Evolutionary conservation across 2,888 invertebrate species (phyloP), one percentile per base, ranked within the genome.

Genomic region (Enchytraeus crypticus): DNA sequence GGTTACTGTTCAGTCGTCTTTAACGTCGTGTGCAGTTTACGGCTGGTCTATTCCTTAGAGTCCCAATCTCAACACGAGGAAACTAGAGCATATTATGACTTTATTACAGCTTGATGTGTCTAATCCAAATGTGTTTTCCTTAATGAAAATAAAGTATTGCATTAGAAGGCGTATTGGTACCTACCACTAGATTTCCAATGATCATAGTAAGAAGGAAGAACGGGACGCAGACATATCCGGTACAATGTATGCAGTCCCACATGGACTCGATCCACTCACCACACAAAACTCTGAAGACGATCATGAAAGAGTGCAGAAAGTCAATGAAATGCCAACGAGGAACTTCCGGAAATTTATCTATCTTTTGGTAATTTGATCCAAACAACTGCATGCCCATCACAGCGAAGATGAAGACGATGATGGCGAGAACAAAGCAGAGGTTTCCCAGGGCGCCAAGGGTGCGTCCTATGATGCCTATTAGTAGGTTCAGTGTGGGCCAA

Each of bases 181-280:
- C 82, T 83, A 95, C 96, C 85, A 97, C 96, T 84, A 97, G 87
- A 85, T 96, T 96, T 76, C 95, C 97, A 82, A 97, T 95, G 78
- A 96, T 92, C 78, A 95, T 95, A 59, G 96, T 96, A 63, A 96
- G 92, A 78, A 97, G 84, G 84, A 97, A 97, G 85, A 97, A 97
- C 53, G 96, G 96, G 75, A 96, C 90, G 81, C 96, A 97, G 89
- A 89, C 57, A 70, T 77, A 74, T 74, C 92, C 92, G 65, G 90
- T 89, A 59, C 92, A 95, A 73, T 87, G 84, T 89, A 96, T 91
- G 82, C 97, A 97, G 80, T 92, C 92, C 96, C 96, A 97, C 96
- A 97, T 97, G 64, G 95, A 95, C 81, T 97, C 95, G 73, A 97
- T 97, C 96, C 96, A 97, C 83, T 97, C 97, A 74, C 96, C 97